Conservation (phyloP, 1,140 invertebrate genomes). For the Trichonephila inaurata region DNA sequence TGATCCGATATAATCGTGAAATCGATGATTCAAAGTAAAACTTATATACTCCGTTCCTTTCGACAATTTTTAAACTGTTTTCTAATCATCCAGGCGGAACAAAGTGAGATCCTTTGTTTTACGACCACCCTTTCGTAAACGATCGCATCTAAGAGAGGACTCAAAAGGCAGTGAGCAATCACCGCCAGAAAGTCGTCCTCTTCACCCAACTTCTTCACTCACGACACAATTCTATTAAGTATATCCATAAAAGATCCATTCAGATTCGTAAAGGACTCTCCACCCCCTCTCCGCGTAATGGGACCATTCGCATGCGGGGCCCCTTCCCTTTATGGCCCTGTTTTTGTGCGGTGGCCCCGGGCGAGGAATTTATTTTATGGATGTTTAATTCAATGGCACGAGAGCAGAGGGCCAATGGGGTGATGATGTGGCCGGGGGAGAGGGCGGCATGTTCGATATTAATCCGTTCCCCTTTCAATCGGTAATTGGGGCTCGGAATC, state of each 20-base stretch:
- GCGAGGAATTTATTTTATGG: constrained; percentile 60
- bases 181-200: not conserved
- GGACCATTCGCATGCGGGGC: constrained; percentile 32
- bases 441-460: not conserved
- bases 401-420: not conserved
- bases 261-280: not conserved
- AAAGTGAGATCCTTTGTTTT: no score
- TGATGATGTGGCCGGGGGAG: not conserved
- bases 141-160: not conserved
- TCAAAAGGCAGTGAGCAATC: not conserved
- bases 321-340: constrained; percentile 25
- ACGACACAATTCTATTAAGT: constrained; percentile 42
- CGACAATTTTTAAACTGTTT: no score
- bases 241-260: not conserved
- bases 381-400: constrained; percentile 58
- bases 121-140: not conserved
- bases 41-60: no score
- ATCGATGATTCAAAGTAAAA: no score
- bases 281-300: not conserved
- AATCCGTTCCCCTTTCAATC: not conserved
- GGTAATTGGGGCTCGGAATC: not conserved
- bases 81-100: no score
- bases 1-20: no score
- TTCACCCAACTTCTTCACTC: not conserved
- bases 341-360: constrained; percentile 33